phyloP scores from a whole-genome alignment of 2,113 vertebrate genomes.

The Emydocephalus ijimae region DNA sequence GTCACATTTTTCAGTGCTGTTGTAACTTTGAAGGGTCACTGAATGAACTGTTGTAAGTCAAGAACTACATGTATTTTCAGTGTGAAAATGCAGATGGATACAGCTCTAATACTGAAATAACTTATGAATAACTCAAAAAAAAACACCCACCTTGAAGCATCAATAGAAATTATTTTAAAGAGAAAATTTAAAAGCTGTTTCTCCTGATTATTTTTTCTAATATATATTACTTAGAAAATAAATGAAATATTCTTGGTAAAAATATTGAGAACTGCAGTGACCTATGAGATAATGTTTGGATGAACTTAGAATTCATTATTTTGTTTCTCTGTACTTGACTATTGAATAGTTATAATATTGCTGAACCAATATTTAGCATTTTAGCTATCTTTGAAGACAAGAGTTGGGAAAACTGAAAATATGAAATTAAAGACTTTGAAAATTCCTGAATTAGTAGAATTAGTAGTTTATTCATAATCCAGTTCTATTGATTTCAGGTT shows the following conservation, averaged over 20 bases:
- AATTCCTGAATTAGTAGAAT: not conserved
- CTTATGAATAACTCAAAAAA: not conserved
- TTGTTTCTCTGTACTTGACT: not conserved
- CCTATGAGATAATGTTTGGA: not conserved
- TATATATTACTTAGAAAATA: not conserved
- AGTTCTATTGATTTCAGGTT: not conserved
- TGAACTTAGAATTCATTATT: not conserved
- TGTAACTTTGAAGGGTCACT: too few species aligned
- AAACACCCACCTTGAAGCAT: not conserved
- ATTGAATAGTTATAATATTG: not conserved
- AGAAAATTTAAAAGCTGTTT: not conserved
- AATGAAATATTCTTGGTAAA: not conserved
- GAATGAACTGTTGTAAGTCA: too few species aligned
- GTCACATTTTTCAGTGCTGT: too few species aligned
- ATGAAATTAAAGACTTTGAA: not conserved
- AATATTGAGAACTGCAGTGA: not conserved
- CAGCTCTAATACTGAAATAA: not conserved
- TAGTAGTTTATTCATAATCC: not conserved
- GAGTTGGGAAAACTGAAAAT: not conserved
- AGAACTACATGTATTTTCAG: not conserved
- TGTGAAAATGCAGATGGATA: not conserved
- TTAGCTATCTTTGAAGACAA: not conserved
- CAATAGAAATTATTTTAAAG: not conserved
- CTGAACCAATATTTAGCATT: not conserved
- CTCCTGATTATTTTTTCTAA: not conserved